A percentile compares a stretch with the other conserved stretches of the same genome.
phyloP scores from a whole-genome alignment of 2,113 vertebrate genomes.

The Morone chrysops region DNA sequence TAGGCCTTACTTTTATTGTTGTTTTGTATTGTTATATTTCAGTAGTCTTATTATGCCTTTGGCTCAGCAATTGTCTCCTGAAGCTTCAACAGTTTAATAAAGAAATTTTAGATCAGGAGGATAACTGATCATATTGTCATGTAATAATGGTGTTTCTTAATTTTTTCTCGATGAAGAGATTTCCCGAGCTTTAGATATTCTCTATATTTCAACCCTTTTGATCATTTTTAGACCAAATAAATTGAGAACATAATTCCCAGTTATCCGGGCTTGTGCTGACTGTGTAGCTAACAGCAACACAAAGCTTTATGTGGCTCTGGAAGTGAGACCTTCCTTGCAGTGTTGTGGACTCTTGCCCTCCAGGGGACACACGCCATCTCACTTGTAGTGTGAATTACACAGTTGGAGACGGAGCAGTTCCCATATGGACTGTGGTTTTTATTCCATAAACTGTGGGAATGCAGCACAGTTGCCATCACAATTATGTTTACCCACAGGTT shows the following conservation, averaged over 20 bases:
- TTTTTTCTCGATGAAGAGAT: background rate
- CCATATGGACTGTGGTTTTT: slow-evolving; percentile 32
- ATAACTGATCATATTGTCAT: background rate
- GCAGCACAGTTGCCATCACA: background rate
- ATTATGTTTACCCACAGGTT: slow-evolving; percentile 15
- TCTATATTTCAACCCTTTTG: background rate
- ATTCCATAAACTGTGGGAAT: slow-evolving; percentile 36
- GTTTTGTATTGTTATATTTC: background rate
- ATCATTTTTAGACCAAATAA: too few species aligned
- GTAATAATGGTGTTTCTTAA: background rate
- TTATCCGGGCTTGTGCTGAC: background rate
- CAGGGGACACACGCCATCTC: background rate
- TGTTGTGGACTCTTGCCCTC: slow-evolving; percentile 24
- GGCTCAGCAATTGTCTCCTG: background rate
- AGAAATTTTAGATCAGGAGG: background rate
- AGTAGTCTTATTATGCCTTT: background rate
- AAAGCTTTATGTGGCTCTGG: background rate
- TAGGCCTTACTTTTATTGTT: background rate
- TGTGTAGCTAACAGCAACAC: slow-evolving; percentile 2
- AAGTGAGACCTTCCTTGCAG: slow-evolving; percentile 9
- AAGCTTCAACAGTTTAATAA: background rate
- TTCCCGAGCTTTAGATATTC: background rate
- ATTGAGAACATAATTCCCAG: background rate
- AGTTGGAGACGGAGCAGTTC: slow-evolving; percentile 28
- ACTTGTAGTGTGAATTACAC: slow-evolving; percentile 44